phyloP scores from a whole-genome alignment of 2,888 invertebrate genomes.

The Timema podura region DNA sequence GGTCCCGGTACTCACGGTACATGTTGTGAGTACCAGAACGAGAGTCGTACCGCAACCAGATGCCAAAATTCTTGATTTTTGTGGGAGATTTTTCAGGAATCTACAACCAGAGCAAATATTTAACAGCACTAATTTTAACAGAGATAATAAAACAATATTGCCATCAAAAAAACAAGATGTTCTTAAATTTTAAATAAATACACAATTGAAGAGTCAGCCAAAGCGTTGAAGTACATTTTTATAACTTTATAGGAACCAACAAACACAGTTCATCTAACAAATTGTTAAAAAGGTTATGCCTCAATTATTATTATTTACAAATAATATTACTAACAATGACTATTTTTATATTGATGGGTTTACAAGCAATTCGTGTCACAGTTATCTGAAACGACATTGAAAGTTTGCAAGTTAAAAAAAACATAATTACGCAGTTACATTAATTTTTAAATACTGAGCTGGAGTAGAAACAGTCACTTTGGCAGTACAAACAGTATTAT shows the following conservation, averaged over 20 bases:
- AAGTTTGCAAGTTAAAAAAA: no score
- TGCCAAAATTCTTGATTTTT: slow-evolving; percentile 98
- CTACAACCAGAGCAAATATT: slow-evolving; percentile 43
- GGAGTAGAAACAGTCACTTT: no score
- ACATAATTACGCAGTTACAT: no score
- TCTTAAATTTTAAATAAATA: not conserved
- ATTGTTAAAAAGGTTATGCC: no score
- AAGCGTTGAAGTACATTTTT: not conserved
- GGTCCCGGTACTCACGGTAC: slow-evolving; percentile 99
- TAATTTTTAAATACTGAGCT: no score
- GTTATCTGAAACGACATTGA: no score
- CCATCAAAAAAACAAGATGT: not conserved
- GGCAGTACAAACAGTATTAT: no score
- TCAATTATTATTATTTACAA: no score
- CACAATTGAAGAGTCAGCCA: not conserved
- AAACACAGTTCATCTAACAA: no score
- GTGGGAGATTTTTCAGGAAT: slow-evolving; percentile 89
- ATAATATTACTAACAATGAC: no score
- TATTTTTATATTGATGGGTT: no score
- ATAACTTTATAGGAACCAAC: not conserved
- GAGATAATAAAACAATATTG: not conserved
- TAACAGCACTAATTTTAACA: not conserved
- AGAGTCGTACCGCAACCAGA: slow-evolving; percentile 98
- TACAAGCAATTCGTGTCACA: no score
- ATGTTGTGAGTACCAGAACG: slow-evolving; percentile 99